Evolutionary conservation across 2,797 vertebrate genomes (phyloP).

Genomic region (Pogoniulus pusillus): DNA sequence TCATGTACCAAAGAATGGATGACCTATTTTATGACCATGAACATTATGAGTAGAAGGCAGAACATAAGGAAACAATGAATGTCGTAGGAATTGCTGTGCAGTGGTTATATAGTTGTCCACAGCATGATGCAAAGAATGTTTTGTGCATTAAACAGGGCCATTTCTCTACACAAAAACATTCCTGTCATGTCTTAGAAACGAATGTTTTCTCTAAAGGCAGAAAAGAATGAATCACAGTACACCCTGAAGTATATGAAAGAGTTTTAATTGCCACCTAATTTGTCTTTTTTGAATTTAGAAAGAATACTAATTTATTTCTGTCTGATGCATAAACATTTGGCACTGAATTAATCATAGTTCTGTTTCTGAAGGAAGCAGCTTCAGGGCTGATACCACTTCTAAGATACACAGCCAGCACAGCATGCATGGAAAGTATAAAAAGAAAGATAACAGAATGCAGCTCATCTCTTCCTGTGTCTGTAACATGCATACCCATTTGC

Average conservation of each 20-base stretch:
- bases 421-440: not conserved
- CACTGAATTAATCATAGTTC: conserved; percentile 32
- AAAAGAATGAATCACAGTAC: not conserved
- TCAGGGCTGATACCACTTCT: conserved; percentile 4
- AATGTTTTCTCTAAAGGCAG: conserved; percentile 2
- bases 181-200: not conserved
- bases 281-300: conserved; percentile 25
- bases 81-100: not conserved
- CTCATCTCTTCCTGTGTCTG: not conserved
- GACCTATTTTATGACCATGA: not conserved
- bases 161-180: not conserved
- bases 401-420: not conserved
- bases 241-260: not conserved
- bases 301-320: conserved; percentile 1
- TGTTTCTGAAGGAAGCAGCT: conserved; percentile 41
- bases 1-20: not conserved
- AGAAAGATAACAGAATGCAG: not conserved
- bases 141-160: not conserved
- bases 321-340: conserved; percentile 10
- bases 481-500: not conserved
- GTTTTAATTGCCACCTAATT: conserved; percentile 26
- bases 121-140: not conserved
- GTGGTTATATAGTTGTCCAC: not conserved
- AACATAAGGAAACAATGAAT: not conserved
- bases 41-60: not conserved